A percentile compares a stretch with the other conserved stretches of the same genome.
phyloP scores from a whole-genome alignment of 2,113 vertebrate genomes.

The Mormyrus lacerda region DNA sequence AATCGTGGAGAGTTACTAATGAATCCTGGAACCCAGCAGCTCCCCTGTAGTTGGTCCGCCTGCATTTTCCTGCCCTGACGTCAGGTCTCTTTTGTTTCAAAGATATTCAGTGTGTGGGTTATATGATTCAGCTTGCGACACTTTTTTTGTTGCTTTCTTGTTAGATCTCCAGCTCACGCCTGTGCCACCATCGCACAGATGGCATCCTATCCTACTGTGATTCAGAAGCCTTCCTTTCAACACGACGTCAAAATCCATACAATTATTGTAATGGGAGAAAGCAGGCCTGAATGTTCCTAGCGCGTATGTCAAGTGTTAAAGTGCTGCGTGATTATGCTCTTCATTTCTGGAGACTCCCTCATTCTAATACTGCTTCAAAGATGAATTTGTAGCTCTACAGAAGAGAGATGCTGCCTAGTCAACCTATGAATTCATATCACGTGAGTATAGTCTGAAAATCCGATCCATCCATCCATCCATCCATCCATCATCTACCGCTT shows the following conservation, averaged over 20 bases:
- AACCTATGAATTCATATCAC: neutral
- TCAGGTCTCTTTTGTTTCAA: conserved; percentile 1
- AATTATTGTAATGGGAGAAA: neutral
- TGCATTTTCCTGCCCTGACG: neutral
- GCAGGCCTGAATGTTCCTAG: conserved; percentile 3
- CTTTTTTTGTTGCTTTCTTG: neutral
- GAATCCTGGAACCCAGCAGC: neutral
- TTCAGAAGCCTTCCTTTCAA: neutral
- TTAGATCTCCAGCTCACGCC: neutral
- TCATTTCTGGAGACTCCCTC: neutral
- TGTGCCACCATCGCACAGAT: neutral
- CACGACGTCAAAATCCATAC: neutral
- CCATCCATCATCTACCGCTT: too few relatives aligned
- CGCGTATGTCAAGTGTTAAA: conserved; percentile 8
- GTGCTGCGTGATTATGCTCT: neutral
- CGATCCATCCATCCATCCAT: neutral
- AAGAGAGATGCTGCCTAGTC: neutral
- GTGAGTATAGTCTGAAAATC: neutral
- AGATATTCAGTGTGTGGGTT: conserved; percentile 2
- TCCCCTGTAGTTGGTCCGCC: neutral
- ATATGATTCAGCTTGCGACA: conserved; percentile 8
- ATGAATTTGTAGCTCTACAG: neutral
- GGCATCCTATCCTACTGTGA: conserved; percentile 8
- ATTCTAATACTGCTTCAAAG: neutral
- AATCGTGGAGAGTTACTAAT: neutral